phyloP scores from a whole-genome alignment of 2,888 invertebrate species.

The Xanthia togata region DNA sequence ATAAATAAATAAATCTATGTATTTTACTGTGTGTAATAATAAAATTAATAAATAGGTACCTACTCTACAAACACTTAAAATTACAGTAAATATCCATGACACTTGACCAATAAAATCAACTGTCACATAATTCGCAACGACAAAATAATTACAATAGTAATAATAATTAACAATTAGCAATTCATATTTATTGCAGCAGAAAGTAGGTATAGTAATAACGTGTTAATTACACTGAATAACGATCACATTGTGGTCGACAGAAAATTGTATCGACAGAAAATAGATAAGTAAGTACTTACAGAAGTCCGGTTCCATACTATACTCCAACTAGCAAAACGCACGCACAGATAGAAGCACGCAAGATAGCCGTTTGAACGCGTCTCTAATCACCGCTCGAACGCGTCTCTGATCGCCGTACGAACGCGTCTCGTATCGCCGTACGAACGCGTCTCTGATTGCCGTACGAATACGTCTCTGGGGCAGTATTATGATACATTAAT shows the following conservation, averaged over 20 bases:
- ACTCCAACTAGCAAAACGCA: background rate
- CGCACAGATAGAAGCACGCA: background rate
- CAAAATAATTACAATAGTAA: conserved; percentile 16
- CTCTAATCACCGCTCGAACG: too few species aligned
- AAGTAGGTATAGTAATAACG: conserved; percentile 28
- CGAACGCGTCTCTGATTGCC: too few species aligned
- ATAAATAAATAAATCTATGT: too few species aligned
- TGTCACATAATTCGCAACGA: conserved; percentile 31
- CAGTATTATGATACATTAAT: too few species aligned
- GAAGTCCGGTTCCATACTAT: conserved; percentile 5
- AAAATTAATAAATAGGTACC: too few species aligned
- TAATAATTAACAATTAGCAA: conserved; percentile 27
- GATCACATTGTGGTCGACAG: background rate
- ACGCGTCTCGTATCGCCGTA: too few species aligned
- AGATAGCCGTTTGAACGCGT: too few species aligned
- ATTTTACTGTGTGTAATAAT: too few species aligned
- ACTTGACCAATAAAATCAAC: conserved; percentile 12
- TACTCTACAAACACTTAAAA: too few species aligned
- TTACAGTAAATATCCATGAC: background rate
- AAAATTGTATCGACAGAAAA: conserved; percentile 8
- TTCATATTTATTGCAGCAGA: conserved; percentile 22
- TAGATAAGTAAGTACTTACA: background rate
- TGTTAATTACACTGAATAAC: background rate
- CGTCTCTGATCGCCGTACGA: too few species aligned
- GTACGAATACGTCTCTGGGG: too few species aligned